Percentiles rank a stretch among this genome's conserved stretches.
These are phyloP conservation scores for Phylloscopus trochilus DNA, from an alignment of 2,113 vertebrate genomes.

Conservation along the genomic window DNA sequence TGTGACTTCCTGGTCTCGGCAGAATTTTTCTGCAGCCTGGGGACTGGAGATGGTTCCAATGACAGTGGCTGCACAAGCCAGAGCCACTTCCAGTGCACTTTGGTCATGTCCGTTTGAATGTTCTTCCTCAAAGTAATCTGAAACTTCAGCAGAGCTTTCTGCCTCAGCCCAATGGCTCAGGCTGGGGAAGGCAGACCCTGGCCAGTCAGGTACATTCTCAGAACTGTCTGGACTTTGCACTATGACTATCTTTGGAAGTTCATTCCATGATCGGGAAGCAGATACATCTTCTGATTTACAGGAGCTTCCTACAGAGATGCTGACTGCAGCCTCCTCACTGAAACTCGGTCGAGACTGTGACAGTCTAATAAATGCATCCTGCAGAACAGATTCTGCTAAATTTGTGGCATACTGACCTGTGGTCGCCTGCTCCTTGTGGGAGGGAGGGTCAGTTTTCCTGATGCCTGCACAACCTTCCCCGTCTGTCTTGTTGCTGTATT, in stretches of 20 bases:
- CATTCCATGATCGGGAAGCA: slow-evolving; percentile 78
- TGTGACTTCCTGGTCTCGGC: slow-evolving; percentile 67
- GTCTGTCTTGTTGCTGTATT: slow-evolving; percentile 16
- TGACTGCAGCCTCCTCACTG: slow-evolving; percentile 77
- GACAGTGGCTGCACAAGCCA: slow-evolving; percentile 89
- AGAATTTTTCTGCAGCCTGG: slow-evolving; percentile 81
- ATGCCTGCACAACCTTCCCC: background rate
- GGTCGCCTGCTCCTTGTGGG: slow-evolving; percentile 54
- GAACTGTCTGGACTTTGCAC: slow-evolving; percentile 91
- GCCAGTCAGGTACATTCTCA: slow-evolving; percentile 81
- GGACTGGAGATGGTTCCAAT: slow-evolving; percentile 92
- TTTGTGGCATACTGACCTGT: slow-evolving; percentile 90
- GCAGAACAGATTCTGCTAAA: slow-evolving; percentile 91
- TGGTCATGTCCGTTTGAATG: slow-evolving; percentile 54
- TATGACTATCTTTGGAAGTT: slow-evolving; percentile 94
- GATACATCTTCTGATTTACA: slow-evolving; percentile 55
- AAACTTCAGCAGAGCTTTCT: slow-evolving; percentile 39
- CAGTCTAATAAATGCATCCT: slow-evolving; percentile 92
- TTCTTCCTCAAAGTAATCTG: slow-evolving; percentile 40
- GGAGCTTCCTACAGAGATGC: slow-evolving; percentile 66
- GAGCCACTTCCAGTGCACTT: slow-evolving; percentile 85
- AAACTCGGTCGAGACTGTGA: slow-evolving; percentile 84
- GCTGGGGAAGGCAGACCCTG: slow-evolving; percentile 65
- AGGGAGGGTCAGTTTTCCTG: background rate
- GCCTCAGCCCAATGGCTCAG: slow-evolving; percentile 59